Base-by-base conservation (phyloP, 2,888 invertebrate genomes). In the Copidosoma aretas region DNA sequence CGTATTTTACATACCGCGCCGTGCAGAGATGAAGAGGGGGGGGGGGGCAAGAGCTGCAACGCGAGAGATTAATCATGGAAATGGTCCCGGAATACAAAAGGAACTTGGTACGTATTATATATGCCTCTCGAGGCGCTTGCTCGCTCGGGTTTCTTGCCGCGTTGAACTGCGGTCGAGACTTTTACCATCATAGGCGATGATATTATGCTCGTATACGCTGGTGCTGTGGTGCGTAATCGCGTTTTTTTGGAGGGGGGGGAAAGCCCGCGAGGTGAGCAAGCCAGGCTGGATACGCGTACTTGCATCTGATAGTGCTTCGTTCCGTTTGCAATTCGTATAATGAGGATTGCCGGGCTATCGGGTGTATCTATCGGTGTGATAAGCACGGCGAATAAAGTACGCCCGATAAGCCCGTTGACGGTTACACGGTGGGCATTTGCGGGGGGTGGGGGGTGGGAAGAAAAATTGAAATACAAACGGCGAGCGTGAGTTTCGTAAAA, bases 61-160 rank as follows among this genome's bases (percentile, higher is more conserved):
- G 52, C 1, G 17, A 19, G 19, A 62, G 60, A 70, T 70, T 66
- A 63, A 67, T 70, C 70, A 67, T 57, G 63, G 19, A 67, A 70
- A 67, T 70, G 57, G 66, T 67, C 66, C 60, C 60, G 43, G 70
- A 63, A 64, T 64, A 67, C 70, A 60, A 67, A 69, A 63, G 66
- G 43, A 56, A 39, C 32, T 32, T 8, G 32, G 32, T 32, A 32
- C 32, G 3, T 8, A 8, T 32, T 32, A 3, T 32, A 5, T 32
- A n/a, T 19, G 46, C 32, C 32, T 39, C 51, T 54, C n/a, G 24
- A 41, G 19, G 58, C 41, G 39, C 58, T 32, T 32, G 41, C 2
- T 51, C 1, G 24, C 19, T n/a, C 32, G 32, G 61, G 22, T 58
- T 62, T 59, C 52, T 53, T 32, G 24, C 53, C 60, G 1, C 25